These are phyloP conservation scores for Pomacea canaliculata DNA, from an alignment of 2,888 invertebrate species.

Conservation along the genomic window DNA sequence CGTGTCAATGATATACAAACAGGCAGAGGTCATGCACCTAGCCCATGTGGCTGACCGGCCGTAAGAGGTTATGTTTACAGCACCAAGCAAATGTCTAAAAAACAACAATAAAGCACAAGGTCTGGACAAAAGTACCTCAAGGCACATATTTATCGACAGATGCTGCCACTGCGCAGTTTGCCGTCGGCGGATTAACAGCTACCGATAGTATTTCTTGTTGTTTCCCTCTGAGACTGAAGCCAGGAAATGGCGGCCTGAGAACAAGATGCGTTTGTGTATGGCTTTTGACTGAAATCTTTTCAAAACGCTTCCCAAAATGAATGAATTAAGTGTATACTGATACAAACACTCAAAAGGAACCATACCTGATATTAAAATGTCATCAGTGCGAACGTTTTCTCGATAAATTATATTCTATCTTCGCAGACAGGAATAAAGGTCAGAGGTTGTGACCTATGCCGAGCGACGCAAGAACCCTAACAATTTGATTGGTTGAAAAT, in stretches of 20 bases:
- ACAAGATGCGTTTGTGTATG: slow-evolving; percentile 11
- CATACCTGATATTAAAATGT: slow-evolving; percentile 8
- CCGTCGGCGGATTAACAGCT: too few relatives aligned
- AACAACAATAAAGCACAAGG: background rate
- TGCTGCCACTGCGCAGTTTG: too few relatives aligned
- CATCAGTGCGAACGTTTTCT: slow-evolving; percentile 11
- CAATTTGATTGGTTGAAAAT: slow-evolving; percentile 54
- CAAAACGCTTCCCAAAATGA: background rate
- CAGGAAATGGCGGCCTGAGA: slow-evolving; percentile 28
- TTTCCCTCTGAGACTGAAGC: slow-evolving; percentile 19
- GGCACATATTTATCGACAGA: too few relatives aligned
- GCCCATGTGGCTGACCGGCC: slow-evolving; percentile 48
- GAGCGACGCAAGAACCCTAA: slow-evolving; percentile 42
- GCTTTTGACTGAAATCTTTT: slow-evolving; percentile 9
- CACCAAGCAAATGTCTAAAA: background rate
- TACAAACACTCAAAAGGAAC: background rate
- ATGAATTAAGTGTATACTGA: background rate
- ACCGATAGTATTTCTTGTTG: background rate
- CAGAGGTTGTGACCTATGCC: slow-evolving; percentile 65
- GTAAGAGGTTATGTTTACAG: slow-evolving; percentile 50
- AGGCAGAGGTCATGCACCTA: slow-evolving; percentile 61
- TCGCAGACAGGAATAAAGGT: slow-evolving; percentile 60
- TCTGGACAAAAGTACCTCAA: background rate
- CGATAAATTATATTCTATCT: slow-evolving; percentile 33
- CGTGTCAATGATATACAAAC: slow-evolving; percentile 58